Conservation (phyloP, 2,797 vertebrate species). For the Coilia nasus region DNA sequence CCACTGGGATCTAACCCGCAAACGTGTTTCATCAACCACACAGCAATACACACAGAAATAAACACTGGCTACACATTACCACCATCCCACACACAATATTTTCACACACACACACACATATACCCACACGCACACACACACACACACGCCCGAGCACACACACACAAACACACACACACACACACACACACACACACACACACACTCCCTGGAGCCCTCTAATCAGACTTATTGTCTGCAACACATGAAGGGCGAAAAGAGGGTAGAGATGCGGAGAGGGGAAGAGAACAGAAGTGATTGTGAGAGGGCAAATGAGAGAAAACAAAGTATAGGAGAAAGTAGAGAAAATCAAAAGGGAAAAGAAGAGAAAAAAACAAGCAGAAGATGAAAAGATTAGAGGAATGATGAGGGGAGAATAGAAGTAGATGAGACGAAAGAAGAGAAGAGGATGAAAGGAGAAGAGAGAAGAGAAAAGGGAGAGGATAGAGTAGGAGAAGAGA, state of each 20-base stretch:
- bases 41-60: background rate
- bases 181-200: constrained; percentile 4
- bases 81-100: constrained; percentile 15
- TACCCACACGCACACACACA: background rate
- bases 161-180: constrained; percentile 1
- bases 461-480: too few relatives aligned
- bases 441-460: background rate
- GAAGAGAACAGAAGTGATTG: too few relatives aligned
- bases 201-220: background rate
- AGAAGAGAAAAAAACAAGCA: too few relatives aligned
- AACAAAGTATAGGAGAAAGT: too few relatives aligned
- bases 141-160: background rate
- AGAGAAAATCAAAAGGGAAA: too few relatives aligned
- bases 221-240: constrained; percentile 13
- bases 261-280: too few relatives aligned
- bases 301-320: too few relatives aligned
- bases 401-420: background rate
- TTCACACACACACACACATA: constrained; percentile 5
- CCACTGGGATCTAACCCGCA: too few relatives aligned
- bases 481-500: too few relatives aligned
- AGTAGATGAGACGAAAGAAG: background rate
- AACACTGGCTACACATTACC: background rate
- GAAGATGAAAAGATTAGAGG: background rate
- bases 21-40: background rate
- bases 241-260: background rate